These are phyloP conservation scores for Drosophila mimica DNA, from an alignment of 2,888 invertebrate species.

Conservation along the genomic window DNA sequence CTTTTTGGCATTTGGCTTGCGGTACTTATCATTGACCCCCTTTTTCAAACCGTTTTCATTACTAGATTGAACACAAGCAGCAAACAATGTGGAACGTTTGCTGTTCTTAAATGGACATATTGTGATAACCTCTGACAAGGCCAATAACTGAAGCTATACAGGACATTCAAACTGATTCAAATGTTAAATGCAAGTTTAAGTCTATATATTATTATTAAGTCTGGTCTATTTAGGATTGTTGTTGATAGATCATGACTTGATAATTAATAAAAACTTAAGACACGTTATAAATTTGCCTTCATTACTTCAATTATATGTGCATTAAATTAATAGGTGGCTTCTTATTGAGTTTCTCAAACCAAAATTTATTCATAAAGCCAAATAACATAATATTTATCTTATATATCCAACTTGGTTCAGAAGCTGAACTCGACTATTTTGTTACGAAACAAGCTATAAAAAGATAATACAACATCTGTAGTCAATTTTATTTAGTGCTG, in stretches of 20 bases:
- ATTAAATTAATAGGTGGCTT: neutral
- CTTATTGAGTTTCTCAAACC: neutral
- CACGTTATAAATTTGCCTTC: neutral
- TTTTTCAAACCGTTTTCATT: conserved; percentile 51
- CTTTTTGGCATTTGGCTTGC: conserved; percentile 69
- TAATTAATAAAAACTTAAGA: neutral
- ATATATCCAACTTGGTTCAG: neutral
- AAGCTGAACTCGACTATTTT: neutral
- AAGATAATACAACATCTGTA: neutral
- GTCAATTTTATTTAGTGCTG: neutral
- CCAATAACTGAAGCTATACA: conserved; percentile 27
- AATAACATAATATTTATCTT: neutral
- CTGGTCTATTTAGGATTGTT: too few species aligned
- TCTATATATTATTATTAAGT: too few species aligned
- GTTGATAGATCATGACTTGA: neutral
- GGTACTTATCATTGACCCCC: conserved; percentile 53
- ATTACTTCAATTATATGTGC: neutral
- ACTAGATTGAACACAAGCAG: conserved; percentile 65
- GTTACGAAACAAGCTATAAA: neutral
- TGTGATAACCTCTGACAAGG: conserved; percentile 52
- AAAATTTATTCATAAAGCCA: neutral
- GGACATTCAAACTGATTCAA: conserved; percentile 6
- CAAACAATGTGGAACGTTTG: conserved; percentile 54
- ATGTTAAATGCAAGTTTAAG: neutral
- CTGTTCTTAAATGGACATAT: conserved; percentile 55